A percentile compares a stretch with the other conserved stretches of the same genome.
Evolutionary conservation across 2,113 vertebrate genomes (phyloP).

Genomic region (Chaetura pelagica): DNA sequence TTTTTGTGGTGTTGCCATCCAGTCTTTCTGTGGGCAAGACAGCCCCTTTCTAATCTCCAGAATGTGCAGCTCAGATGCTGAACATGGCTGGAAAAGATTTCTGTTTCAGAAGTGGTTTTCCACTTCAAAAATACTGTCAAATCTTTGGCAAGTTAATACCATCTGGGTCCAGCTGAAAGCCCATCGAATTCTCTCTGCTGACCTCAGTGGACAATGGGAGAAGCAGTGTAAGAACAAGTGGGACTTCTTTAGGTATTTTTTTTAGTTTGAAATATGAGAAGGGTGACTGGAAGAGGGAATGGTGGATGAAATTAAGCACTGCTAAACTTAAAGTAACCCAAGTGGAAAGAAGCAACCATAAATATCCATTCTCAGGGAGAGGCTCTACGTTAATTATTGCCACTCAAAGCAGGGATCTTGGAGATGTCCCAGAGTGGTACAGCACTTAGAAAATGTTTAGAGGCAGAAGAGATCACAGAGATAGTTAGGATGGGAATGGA

Average conservation of each 20-base stretch:
- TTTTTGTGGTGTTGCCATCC: constrained; percentile 43
- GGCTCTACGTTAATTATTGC: neutral
- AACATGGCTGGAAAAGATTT: neutral
- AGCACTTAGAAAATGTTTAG: neutral
- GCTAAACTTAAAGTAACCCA: neutral
- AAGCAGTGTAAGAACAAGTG: neutral
- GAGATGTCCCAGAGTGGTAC: neutral
- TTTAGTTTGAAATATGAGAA: neutral
- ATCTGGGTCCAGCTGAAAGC: neutral
- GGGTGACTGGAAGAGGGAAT: neutral
- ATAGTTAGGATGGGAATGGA: neutral
- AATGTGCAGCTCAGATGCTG: constrained; percentile 41
- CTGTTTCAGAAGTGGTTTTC: constrained; percentile 9
- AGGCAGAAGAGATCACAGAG: neutral
- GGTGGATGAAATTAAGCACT: neutral
- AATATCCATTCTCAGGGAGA: neutral
- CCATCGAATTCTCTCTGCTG: neutral
- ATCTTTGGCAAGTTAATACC: neutral
- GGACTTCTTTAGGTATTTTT: neutral
- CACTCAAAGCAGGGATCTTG: neutral
- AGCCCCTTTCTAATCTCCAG: neutral
- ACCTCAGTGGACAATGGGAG: neutral
- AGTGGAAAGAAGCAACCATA: neutral
- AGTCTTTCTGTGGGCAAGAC: neutral
- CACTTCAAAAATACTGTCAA: neutral